These are phyloP conservation scores for Bedellia somnulentella DNA, from an alignment of 2,888 invertebrate species.

Conservation along the genomic window DNA sequence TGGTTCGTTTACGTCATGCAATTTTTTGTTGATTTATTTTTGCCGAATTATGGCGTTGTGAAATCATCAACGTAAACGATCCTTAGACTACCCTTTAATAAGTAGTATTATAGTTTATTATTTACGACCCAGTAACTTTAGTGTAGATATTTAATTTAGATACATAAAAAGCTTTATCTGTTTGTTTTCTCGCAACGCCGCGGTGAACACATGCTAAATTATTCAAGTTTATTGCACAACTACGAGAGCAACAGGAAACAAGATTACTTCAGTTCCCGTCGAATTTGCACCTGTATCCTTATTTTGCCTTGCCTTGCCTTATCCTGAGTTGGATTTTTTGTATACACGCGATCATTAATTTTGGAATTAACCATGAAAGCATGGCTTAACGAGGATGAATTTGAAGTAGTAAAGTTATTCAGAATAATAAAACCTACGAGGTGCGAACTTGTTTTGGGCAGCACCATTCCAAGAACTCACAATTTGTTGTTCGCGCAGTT, in stretches of 20 bases:
- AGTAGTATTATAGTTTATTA: no score
- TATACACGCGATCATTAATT: constrained; percentile 19
- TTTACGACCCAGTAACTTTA: no score
- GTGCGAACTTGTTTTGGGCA: constrained; percentile 45
- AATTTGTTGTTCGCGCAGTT: constrained; percentile 21
- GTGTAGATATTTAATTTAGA: no score
- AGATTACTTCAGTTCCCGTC: constrained; percentile 15
- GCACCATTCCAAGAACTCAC: constrained; percentile 52
- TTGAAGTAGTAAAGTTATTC: constrained; percentile 16
- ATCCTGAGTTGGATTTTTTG: constrained; percentile 22
- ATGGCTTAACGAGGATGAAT: constrained; percentile 29
- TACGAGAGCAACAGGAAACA: constrained; percentile 18
- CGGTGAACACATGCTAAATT: constrained; percentile 20
- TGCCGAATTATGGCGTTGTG: no score
- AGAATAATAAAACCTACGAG: constrained; percentile 19
- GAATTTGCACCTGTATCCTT: constrained; percentile 44
- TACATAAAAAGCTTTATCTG: constrained; percentile 49
- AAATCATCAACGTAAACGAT: no score
- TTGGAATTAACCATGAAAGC: constrained; percentile 43
- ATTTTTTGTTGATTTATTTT: no score
- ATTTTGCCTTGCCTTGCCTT: constrained; percentile 46
- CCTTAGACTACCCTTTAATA: no score
- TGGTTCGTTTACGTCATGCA: no score
- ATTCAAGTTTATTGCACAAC: constrained; percentile 27
- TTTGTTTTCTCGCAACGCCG: constrained; percentile 62